Evolutionary conservation across 2,797 vertebrate genomes (phyloP), one percentile per base, ranked within the genome.

Genomic region (Periophthalmus magnuspinnatus): DNA sequence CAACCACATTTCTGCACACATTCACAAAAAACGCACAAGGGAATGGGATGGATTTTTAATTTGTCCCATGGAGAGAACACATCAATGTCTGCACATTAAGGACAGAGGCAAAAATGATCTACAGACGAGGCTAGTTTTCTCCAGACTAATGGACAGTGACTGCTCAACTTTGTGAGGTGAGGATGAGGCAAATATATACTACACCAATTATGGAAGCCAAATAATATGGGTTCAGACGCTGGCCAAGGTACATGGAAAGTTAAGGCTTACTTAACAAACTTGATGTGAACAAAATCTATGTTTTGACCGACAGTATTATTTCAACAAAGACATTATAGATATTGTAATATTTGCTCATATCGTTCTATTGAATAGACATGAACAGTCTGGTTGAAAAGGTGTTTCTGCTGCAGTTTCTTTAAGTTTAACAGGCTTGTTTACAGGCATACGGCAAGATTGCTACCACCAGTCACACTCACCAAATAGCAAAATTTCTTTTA

Each of bases 391-490:
- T 16, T 59, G 57, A 33, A 36, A 34, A n/a, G 10, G 16, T 60
- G 59, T 21, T 22, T 14, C 6, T 38, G 10, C 59, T 62, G 33
- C 36, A 62, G 70, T 83, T 85, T 74, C 72, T 72, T 64, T 71
- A 72, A 75, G 59, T 74, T 74, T 70, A 70, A 62, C 75, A 71
- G 69, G 72, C 59, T 75, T 5, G 45, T 14, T 58, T 63, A 50
- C 24, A 68, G 67, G 41, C 64, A 58, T 61, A 36, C 67, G 70
- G 22, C 32, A 11, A 64, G 59, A 57, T 32, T 9, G 10, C 36
- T 9, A 21, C 4, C 50, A 52, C 50, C 50, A 21, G 50, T 21
- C 52, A 54, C n/a, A 21, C 21, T 54, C n/a, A 22, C 17, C 2
- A 21, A n/a, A n/a, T 54, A n/a, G 9, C 10, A 21, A 54, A 54